Percentiles rank a stretch among this genome's conserved stretches.
phyloP scores from a whole-genome alignment of 1,140 invertebrate genomes.

The Aphaenogaster rudis region DNA sequence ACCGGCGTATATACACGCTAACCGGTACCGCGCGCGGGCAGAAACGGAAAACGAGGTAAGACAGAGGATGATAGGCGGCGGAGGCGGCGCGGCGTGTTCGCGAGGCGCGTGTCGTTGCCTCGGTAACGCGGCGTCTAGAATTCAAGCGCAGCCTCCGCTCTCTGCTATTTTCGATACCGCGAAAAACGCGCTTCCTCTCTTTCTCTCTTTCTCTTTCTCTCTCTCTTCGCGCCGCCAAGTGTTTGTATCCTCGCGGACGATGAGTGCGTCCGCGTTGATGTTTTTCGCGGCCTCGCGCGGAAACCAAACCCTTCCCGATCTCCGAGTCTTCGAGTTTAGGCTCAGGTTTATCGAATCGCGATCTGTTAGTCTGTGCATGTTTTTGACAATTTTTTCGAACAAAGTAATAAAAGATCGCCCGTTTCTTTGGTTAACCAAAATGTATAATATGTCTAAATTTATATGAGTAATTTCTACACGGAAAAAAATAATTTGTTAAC shows the following conservation, averaged over 20 bases:
- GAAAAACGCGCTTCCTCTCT: conserved; percentile 67
- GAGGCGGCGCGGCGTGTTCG: conserved; percentile 49
- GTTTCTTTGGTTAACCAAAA: background rate
- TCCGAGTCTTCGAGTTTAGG: background rate
- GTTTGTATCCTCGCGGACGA: conserved; percentile 49
- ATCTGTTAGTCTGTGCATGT: background rate
- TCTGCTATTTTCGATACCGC: conserved; percentile 73
- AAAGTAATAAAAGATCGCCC: background rate
- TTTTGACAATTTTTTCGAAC: background rate
- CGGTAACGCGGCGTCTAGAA: conserved; percentile 70
- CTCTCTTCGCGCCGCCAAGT: background rate
- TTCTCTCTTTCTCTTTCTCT: conserved; percentile 45
- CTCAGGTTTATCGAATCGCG: background rate
- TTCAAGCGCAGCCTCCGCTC: conserved; percentile 46
- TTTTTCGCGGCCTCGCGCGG: background rate
- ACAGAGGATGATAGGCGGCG: conserved; percentile 50
- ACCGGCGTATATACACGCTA: conserved; percentile 7
- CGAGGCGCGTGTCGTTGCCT: conserved; percentile 74
- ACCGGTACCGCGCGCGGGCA: background rate
- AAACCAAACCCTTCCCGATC: background rate
- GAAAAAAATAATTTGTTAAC: too few species aligned
- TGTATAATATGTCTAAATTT: too few species aligned
- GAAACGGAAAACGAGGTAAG: conserved; percentile 51
- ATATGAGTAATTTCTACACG: too few species aligned
- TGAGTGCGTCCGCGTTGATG: background rate